Conservation (phyloP, 2,888 invertebrate genomes). For the Clunio marinus region DNA sequence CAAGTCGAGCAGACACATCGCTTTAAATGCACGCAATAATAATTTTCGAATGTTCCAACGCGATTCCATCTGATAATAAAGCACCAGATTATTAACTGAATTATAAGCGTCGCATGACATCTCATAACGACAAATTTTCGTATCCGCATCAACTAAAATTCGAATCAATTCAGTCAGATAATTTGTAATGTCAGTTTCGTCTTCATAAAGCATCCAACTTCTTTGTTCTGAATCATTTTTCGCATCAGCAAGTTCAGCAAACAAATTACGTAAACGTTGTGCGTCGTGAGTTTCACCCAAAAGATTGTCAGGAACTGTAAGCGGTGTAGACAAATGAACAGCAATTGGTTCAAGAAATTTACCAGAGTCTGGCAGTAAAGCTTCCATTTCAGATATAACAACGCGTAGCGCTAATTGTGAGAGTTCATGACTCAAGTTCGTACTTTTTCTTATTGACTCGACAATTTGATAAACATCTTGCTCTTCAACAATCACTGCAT, state of each 20-base stretch:
- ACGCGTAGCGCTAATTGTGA: slow-evolving; percentile 80
- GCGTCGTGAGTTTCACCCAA: slow-evolving; percentile 78
- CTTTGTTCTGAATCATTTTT: slow-evolving; percentile 94
- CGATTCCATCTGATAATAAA: slow-evolving; percentile 95
- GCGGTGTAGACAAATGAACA: slow-evolving; percentile 58
- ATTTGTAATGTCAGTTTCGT: slow-evolving; percentile 81
- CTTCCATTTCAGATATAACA: slow-evolving; percentile 57
- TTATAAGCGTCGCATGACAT: slow-evolving; percentile 79
- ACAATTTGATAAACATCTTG: slow-evolving; percentile 68
- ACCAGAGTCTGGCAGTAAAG: slow-evolving; percentile 57
- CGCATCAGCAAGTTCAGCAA: slow-evolving; percentile 78
- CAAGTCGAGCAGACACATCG: slow-evolving; percentile 80
- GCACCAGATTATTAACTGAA: slow-evolving; percentile 77
- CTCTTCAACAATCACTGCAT: slow-evolving; percentile 43
- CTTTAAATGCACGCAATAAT: slow-evolving; percentile 78
- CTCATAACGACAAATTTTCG: slow-evolving; percentile 78
- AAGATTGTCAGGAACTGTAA: slow-evolving; percentile 59
- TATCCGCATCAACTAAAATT: slow-evolving; percentile 88
- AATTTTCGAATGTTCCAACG: slow-evolving; percentile 79
- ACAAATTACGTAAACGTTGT: slow-evolving; percentile 73
- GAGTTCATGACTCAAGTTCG: slow-evolving; percentile 80
- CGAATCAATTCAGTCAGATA: slow-evolving; percentile 78
- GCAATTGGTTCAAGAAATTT: slow-evolving; percentile 60
- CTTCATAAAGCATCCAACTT: slow-evolving; percentile 93
- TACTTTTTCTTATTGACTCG: slow-evolving; percentile 74